Conservation (phyloP, 1,140 invertebrate genomes). For the Eubasilissa regina region DNA sequence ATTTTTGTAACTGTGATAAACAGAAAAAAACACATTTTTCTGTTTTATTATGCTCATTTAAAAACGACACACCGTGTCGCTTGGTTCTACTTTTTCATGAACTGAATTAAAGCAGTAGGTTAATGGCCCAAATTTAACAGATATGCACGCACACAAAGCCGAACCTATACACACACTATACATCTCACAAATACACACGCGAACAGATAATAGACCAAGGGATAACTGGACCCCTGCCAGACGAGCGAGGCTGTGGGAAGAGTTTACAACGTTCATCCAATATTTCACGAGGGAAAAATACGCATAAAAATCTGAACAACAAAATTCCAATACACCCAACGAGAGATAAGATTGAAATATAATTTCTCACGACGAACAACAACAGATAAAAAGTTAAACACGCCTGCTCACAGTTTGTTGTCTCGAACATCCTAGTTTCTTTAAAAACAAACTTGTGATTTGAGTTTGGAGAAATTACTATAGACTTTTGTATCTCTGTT, state of each 20-base stretch:
- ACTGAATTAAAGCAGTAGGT: conserved; percentile 17
- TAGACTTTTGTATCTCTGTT: too few relatives aligned
- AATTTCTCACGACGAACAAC: conserved; percentile 21
- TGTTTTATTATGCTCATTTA: not conserved
- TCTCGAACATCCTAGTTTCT: not conserved
- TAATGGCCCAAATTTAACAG: conserved; percentile 7
- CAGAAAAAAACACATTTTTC: not conserved
- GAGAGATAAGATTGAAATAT: conserved; percentile 41
- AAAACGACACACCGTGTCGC: not conserved
- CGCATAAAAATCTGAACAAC: conserved; percentile 43
- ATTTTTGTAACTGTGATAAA: too few relatives aligned
- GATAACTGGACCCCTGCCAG: conserved; percentile 38
- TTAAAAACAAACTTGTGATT: too few relatives aligned
- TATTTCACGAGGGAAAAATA: conserved; percentile 45
- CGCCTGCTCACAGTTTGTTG: not conserved
- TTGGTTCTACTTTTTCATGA: conserved; percentile 16
- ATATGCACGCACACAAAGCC: not conserved
- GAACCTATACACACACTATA: not conserved
- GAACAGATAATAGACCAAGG: conserved; percentile 10
- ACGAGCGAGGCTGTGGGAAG: conserved; percentile 31
- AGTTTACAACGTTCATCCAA: conserved; percentile 44
- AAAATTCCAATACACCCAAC: conserved; percentile 34
- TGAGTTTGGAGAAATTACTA: too few relatives aligned
- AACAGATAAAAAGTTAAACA: conserved; percentile 1
- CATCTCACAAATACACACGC: conserved; percentile 2